These are phyloP conservation scores for Luscinia luscinia DNA, from an alignment of 2,797 vertebrate species.

Conservation along the genomic window DNA sequence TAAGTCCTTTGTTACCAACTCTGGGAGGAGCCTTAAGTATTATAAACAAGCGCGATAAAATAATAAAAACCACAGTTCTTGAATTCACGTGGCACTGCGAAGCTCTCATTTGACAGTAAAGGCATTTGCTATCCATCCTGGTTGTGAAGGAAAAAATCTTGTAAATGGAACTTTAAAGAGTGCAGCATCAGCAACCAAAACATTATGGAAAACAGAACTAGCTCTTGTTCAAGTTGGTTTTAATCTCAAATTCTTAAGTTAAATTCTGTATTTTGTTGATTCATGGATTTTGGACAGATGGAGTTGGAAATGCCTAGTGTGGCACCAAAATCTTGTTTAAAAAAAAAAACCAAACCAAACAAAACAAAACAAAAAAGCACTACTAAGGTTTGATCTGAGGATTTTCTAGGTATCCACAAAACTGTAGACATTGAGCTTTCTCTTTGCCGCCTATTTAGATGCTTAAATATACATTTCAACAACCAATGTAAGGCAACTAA, in stretches of 20 bases:
- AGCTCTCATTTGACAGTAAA: background rate
- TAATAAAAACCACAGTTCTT: conserved; percentile 10
- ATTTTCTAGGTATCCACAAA: background rate
- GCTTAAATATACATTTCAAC: background rate
- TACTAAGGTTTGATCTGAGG: background rate
- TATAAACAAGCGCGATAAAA: conserved; percentile 22
- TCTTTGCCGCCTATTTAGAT: background rate
- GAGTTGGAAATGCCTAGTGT: background rate
- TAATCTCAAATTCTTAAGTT: background rate
- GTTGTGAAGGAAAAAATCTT: background rate
- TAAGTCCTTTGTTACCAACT: conserved; percentile 11
- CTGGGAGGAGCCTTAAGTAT: background rate
- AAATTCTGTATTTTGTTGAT: background rate
- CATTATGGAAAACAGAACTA: background rate
- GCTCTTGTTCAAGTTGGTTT: background rate
- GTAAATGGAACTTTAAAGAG: background rate
- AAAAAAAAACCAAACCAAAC: background rate
- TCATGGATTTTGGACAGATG: background rate
- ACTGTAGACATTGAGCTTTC: background rate
- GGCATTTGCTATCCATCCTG: background rate
- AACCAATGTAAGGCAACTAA: background rate
- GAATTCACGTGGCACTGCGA: background rate
- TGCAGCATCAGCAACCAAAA: background rate
- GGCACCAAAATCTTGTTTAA: background rate
- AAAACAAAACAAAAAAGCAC: background rate